Conservation (phyloP, 2,113 vertebrate genomes). For the Otis tarda region DNA sequence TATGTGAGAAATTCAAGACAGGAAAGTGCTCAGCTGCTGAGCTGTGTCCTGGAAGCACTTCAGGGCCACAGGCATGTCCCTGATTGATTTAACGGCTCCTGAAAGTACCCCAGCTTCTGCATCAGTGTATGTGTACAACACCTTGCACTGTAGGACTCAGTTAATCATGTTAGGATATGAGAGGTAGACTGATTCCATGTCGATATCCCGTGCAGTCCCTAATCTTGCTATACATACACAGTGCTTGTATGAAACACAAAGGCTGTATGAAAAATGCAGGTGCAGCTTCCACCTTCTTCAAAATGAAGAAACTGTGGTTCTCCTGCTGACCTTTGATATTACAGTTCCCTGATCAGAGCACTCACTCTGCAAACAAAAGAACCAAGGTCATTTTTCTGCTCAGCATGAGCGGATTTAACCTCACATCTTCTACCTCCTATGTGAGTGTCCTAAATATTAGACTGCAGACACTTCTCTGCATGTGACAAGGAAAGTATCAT, state of each 20-base stretch:
- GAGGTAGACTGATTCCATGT: background rate
- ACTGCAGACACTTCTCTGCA: constrained; percentile 20
- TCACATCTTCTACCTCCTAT: constrained; percentile 19
- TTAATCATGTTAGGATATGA: background rate
- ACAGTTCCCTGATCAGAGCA: background rate
- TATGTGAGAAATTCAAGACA: background rate
- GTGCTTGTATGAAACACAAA: background rate
- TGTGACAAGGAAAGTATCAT: constrained; percentile 9
- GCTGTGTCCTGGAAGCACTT: background rate
- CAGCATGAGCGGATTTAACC: constrained; percentile 33
- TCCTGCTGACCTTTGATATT: constrained; percentile 12
- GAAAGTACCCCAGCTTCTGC: background rate
- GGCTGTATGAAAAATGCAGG: background rate
- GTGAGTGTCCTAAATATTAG: constrained; percentile 42
- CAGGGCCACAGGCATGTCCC: background rate
- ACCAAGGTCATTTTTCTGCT: constrained; percentile 30
- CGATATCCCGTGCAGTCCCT: background rate
- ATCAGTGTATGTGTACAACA: background rate
- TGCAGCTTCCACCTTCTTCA: background rate
- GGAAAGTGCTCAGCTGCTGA: background rate
- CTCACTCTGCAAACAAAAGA: constrained; percentile 1
- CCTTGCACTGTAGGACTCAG: background rate
- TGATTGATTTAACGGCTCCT: background rate
- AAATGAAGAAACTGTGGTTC: background rate
- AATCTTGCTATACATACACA: background rate